Percentiles rank a stretch among this genome's conserved stretches.
Evolutionary conservation across 2,888 invertebrate species (phyloP).

Genomic region (Herminia tarsipennalis): DNA sequence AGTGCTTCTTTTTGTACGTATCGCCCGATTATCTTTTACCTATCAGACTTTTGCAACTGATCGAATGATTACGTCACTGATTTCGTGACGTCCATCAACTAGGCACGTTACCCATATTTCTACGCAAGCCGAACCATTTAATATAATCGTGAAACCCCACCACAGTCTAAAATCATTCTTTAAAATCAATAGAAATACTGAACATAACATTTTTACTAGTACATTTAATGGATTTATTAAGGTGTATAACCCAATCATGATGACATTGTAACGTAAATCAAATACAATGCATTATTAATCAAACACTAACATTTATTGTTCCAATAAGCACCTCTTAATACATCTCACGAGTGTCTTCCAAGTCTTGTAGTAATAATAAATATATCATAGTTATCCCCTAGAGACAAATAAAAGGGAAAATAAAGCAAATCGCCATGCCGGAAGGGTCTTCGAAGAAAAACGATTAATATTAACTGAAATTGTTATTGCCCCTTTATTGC

Average conservation of each 20-base stretch:
- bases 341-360: constrained; percentile 79
- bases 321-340: constrained; percentile 70
- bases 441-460: constrained; percentile 83
- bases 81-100: no score
- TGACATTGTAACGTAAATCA: constrained; percentile 11
- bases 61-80: no score
- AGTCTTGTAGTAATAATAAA: constrained; percentile 80
- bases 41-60: no score
- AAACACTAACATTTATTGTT: constrained; percentile 39
- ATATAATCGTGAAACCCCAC: no score
- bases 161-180: no score
- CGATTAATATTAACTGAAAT: constrained; percentile 86
- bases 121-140: no score
- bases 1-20: constrained; percentile 32
- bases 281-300: constrained; percentile 31
- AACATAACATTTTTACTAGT: no score
- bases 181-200: no score
- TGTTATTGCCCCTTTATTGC: constrained; percentile 77
- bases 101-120: no score
- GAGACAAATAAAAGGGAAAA: constrained; percentile 82
- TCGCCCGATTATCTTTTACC: no score
- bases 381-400: constrained; percentile 80
- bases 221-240: no score
- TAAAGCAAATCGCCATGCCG: constrained; percentile 78
- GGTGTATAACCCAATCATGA: no score